Evolutionary conservation across 2,888 invertebrate genomes (phyloP).

Genomic region (Epinotia demarniana): DNA sequence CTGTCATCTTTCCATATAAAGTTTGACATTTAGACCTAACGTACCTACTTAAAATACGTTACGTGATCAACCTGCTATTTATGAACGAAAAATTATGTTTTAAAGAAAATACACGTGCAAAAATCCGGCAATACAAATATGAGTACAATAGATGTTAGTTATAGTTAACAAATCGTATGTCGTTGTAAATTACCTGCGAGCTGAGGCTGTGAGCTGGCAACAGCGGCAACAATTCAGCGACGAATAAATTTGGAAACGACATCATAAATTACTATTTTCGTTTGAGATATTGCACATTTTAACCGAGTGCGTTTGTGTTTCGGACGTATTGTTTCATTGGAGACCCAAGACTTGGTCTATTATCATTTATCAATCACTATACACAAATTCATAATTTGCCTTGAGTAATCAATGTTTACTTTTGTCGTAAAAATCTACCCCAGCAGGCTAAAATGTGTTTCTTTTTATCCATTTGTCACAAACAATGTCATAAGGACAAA

Average conservation of each 20-base stretch:
- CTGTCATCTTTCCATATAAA: no score
- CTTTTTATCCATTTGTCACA: no score
- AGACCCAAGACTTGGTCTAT: no score
- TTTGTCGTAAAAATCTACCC: no score
- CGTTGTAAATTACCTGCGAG: background rate
- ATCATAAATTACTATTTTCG: slow-evolving; percentile 59
- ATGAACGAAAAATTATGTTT: background rate
- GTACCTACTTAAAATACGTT: no score
- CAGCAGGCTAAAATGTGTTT: no score
- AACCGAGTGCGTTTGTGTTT: slow-evolving; percentile 52
- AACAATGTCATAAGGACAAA: no score
- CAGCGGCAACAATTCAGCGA: slow-evolving; percentile 49
- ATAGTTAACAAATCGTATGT: slow-evolving; percentile 7
- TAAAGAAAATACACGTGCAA: background rate
- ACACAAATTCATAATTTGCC: no score
- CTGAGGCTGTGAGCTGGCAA: slow-evolving; percentile 39
- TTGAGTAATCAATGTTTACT: no score
- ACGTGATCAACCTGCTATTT: no score
- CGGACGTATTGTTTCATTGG: slow-evolving; percentile 18
- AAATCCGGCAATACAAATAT: background rate
- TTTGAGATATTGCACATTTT: slow-evolving; percentile 64
- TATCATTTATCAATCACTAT: no score
- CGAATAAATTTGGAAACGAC: slow-evolving; percentile 60
- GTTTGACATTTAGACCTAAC: no score
- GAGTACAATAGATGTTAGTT: background rate